These are phyloP conservation scores for Corynorhinus townsendii DNA, from an alignment of 2,113 vertebrate genomes.

Conservation along the genomic window DNA sequence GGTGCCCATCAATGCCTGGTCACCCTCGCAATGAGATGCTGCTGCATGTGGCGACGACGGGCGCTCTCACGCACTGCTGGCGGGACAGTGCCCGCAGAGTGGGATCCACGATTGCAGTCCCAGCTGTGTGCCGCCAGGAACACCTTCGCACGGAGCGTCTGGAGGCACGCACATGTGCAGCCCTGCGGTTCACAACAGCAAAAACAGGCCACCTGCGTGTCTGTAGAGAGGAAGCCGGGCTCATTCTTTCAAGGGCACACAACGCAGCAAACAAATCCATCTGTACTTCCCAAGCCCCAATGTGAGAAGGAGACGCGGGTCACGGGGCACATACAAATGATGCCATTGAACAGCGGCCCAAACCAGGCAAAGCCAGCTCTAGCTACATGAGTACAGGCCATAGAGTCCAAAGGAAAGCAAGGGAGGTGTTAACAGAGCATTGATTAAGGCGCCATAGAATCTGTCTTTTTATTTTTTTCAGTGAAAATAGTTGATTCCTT, in stretches of 20 bases:
- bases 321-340: background rate
- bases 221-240: no score
- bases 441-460: background rate
- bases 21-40: background rate
- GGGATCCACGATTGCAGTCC: background rate
- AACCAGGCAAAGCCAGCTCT: background rate
- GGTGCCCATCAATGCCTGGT: fast-evolving
- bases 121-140: no score
- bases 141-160: background rate
- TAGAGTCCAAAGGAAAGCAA: background rate
- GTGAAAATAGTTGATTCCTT: background rate
- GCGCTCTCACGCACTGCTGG: background rate
- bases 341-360: no score
- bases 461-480: background rate
- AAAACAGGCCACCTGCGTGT: background rate
- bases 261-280: background rate
- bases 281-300: no score
- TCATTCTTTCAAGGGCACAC: background rate
- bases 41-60: no score
- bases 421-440: background rate
- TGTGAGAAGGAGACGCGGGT: background rate
- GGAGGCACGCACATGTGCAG: background rate
- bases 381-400: background rate
- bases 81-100: background rate
- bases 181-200: background rate